A percentile compares a stretch with the other conserved stretches of the same genome.
phyloP scores from a whole-genome alignment of 2,888 invertebrate species.

The Nemotelus pantherinus region DNA sequence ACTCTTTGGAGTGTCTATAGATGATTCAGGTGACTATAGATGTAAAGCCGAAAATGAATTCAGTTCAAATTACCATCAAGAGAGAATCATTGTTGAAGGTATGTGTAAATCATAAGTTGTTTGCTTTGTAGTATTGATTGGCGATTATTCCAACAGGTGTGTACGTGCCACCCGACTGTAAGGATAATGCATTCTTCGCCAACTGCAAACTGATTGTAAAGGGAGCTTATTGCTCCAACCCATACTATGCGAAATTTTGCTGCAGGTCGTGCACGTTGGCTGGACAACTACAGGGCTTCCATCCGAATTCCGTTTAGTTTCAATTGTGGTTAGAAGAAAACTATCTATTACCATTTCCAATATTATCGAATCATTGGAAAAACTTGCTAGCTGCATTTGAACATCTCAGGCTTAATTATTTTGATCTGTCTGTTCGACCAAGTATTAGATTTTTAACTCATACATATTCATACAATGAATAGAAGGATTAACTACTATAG shows the following conservation, averaged over 20 bases:
- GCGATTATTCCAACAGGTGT: slow-evolving; percentile 67
- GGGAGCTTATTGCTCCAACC: slow-evolving; percentile 85
- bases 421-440: slow-evolving; percentile 2
- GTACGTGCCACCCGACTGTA: slow-evolving; percentile 81
- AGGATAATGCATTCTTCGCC: slow-evolving; percentile 88
- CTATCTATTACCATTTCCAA: slow-evolving; percentile 28
- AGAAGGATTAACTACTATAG: no score
- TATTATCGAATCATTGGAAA: slow-evolving; percentile 8
- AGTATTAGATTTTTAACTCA: no score
- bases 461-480: no score
- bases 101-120: slow-evolving; percentile 55
- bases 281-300: slow-evolving; percentile 70
- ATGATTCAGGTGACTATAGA: slow-evolving; percentile 83
- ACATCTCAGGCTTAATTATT: slow-evolving; percentile 20
- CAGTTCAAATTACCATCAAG: slow-evolving; percentile 72
- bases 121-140: slow-evolving; percentile 9
- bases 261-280: slow-evolving; percentile 92
- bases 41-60: slow-evolving; percentile 85
- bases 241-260: slow-evolving; percentile 93
- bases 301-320: slow-evolving; percentile 57
- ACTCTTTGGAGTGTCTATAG: slow-evolving; percentile 70
- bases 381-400: slow-evolving; percentile 15
- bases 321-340: slow-evolving; percentile 26
- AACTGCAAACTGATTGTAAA: slow-evolving; percentile 89
- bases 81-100: slow-evolving; percentile 82